Evolutionary conservation across 2,797 vertebrate species (phyloP), one percentile per base, ranked within the genome.

Genomic region (Sebastes trivittatus): DNA sequence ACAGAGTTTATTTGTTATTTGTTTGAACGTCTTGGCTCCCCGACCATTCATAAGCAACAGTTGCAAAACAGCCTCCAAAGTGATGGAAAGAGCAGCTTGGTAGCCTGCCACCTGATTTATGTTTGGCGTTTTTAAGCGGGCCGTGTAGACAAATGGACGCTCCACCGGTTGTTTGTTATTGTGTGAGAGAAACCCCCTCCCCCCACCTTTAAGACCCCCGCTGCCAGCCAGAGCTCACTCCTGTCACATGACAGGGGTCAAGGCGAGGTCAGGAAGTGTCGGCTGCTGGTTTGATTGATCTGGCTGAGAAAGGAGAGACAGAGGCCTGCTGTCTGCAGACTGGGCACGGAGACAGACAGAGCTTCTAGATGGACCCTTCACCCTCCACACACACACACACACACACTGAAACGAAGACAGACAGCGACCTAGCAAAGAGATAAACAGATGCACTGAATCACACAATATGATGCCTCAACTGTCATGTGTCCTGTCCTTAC

Each of bases 261-360:
- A 72, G 25, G 85, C 80, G 77, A 90, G 95, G 89, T 93, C 91
- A 91, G 91, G 77, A 78, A 91, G 90, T 92, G 90, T 92, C 46
- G 81, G 92, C 68, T 72, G 88, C 54, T 62, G 87, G 5, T 30
- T 92, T 92, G 91, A 95, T 96, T 96, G 95, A 94, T 96, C 91
- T 93, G 89, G 91, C 91, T 95, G 92, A 94, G 94, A 95, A 94
- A 93, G 90, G 79, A 88, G 88, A 90, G 88, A 92, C 88, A 87
- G 72, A 87, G 92, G 90, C 81, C 79, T 82, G 80, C 86, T 86
- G 92, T 91, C 88, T 92, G 76, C 82, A 74, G 32, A 52, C 80
- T 79, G 77, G 84, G 70, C 85, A 87, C 66, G 11, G 80, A 81
- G 75, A 90, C 82, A 85, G 77, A 65, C 80, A 77, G 79, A 54